Base-by-base conservation (phyloP, 2,888 invertebrate genomes). In the Synergus itoensis region DNA sequence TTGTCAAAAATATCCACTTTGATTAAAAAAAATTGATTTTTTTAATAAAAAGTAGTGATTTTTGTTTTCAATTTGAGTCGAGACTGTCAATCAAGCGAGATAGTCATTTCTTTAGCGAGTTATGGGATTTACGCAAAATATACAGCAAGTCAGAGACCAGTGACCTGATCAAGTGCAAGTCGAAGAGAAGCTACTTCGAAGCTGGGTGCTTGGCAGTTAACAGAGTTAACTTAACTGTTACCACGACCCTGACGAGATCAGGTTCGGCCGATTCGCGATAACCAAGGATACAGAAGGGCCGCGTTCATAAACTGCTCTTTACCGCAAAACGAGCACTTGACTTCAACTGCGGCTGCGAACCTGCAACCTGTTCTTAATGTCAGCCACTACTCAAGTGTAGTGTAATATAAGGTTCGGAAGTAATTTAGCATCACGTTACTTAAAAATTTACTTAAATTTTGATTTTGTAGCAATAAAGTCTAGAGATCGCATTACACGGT, bases 261-360 rank as follows among this genome's bases (percentile, higher is more conserved):
- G 48, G 48, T 69, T 69, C 36, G 45, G 48, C 16, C 28, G 69
- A 69, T 69, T 69, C 69, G 69, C 69, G 69, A 69, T 69, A 69
- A 69, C 45, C 69, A 69, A 69, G 69, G 45, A 28, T 43, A 18
- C 62, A 43, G 43, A 7, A 65, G 41, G 41, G 65, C 62, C 62
- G 28, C 63, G 36, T 63, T 63, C 36, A 63, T 63, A 36, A 63
- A 63, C n/a, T 40, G 41, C 69, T 69, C 48, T 53, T 69, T 69
- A 69, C 69, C 69, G 48, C 69, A 69, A 69, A 69, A 69, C 69
- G 36, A 69, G 48, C 43, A 69, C 69, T 45, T 69, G 18, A 69
- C 62, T 62, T 4, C 21, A 7, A 62, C 57, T 18, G 14, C 18
- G 14, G n/a, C 62, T 28, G 62, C 28, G 12, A 62, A 62, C 28